Base-by-base conservation (phyloP, 2,797 vertebrate genomes). In the Botia almorhae region DNA sequence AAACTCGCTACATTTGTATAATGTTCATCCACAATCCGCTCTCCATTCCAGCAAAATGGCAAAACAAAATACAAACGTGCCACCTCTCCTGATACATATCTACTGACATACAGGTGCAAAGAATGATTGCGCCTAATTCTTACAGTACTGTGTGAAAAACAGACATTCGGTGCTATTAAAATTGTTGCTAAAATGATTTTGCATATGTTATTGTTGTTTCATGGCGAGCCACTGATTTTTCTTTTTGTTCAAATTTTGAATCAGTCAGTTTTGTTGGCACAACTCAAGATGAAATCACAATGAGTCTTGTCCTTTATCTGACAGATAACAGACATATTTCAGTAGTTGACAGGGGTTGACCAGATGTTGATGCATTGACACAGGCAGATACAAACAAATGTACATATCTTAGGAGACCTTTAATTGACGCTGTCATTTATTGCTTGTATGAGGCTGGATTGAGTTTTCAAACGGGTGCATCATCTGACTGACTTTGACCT, bases 261-360 rank as follows among this genome's bases (percentile, higher is more conserved):
- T 80, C 55, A 50, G 19, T 85, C 69, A 29, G 21, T 7, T 77
- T 75, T 74, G 13, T 11, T 69, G 73, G 50, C 48, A 69, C 43
- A 36, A 60, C 72, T 79, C n/a, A 74, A 50, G 16, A 61, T 29
- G 21, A 74, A 81, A 71, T 51, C 33, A 61, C 21, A 53, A 43
- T 64, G 43, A 73, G 36, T 29, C n/a, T 58, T 50, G 56, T 74
- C 23, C 23, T 26, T 26, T 26, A 26, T 26, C 23, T 26, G 23
- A 26, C 23, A 60, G 53, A 69, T 61, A 70, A 60, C 78, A 74
- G 12, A 50, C 74, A 80, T 81, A 56, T 46, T 5, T 63, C 10
- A 69, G 67, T 81, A 71, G 63, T 80, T 64, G 80, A 81, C 79
- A 80, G 76, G 77, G 76, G 78, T 79, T 33, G 39, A 19, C 36